A percentile compares a stretch with the other conserved stretches of the same genome.
Evolutionary conservation across 2,113 vertebrate species (phyloP).

Genomic region (Phalacrocorax carbo): DNA sequence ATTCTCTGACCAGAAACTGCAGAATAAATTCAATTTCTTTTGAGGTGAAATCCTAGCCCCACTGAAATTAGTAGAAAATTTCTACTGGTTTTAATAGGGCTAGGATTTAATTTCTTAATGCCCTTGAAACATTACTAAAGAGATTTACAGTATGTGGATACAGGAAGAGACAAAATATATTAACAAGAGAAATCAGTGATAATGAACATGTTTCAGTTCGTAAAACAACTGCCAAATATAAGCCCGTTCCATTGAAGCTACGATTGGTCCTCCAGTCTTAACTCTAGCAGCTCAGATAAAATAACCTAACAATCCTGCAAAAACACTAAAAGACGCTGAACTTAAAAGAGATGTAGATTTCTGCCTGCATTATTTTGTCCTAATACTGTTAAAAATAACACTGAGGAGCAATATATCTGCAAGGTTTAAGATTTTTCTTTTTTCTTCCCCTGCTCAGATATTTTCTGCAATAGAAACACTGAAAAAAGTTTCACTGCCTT

Average conservation of each 20-base stretch:
- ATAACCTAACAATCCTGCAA: not conserved
- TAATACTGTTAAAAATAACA: not conserved
- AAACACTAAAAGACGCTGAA: not conserved
- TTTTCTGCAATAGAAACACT: not conserved
- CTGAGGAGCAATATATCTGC: not conserved
- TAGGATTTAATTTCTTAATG: not conserved
- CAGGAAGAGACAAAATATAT: not conserved
- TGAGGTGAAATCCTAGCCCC: not conserved
- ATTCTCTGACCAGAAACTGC: not conserved
- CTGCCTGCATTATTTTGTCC: not conserved
- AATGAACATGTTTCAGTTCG: not conserved
- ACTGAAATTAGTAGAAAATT: not conserved
- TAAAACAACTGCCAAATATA: not conserved
- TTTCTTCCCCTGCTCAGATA: not conserved
- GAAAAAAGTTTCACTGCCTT: not conserved
- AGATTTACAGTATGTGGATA: not conserved
- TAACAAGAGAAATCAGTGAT: not conserved
- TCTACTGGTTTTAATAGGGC: not conserved
- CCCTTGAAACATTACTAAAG: not conserved
- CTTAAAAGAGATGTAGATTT: not conserved
- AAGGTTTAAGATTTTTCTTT: not conserved
- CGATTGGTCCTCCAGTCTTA: not conserved
- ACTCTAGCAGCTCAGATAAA: constrained; percentile 29
- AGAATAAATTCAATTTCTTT: not conserved
- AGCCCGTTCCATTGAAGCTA: not conserved